Evolutionary conservation across 2,113 vertebrate species (phyloP).

Genomic region (Myrmophylax atrothorax): DNA sequence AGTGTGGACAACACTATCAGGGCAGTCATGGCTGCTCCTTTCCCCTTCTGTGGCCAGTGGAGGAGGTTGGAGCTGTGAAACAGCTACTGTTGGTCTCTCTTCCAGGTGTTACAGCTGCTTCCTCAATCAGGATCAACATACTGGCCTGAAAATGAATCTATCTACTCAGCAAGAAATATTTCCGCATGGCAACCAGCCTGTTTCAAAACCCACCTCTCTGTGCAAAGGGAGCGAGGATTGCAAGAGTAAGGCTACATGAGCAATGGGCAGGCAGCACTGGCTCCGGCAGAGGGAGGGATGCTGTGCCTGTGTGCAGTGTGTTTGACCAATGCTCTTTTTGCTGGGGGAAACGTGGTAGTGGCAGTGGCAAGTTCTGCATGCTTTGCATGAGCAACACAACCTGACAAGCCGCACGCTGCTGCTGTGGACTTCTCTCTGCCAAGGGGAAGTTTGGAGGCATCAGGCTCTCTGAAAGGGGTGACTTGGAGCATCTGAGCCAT

Average conservation of each 20-base stretch:
- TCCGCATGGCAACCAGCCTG: neutral
- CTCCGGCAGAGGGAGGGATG: neutral
- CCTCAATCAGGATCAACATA: neutral
- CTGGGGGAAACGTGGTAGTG: neutral
- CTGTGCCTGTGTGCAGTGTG: neutral
- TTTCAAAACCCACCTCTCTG: neutral
- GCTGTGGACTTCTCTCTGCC: neutral
- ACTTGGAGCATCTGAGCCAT: neutral
- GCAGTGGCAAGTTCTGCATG: neutral
- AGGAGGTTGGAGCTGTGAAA: neutral
- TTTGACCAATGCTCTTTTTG: neutral
- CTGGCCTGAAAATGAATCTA: neutral
- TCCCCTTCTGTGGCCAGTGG: neutral
- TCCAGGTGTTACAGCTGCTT: neutral
- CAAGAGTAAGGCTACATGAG: neutral
- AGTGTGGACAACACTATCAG: neutral
- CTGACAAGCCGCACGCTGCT: neutral
- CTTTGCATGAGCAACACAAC: accelerated
- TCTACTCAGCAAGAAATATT: neutral
- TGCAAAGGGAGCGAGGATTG: neutral
- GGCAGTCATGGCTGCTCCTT: neutral
- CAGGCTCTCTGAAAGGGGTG: neutral
- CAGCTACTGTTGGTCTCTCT: neutral
- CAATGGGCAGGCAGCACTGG: neutral
- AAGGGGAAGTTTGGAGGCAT: accelerated